Base-by-base conservation (phyloP, 2,888 invertebrate genomes). In the Phyllotreta cruciferae region DNA sequence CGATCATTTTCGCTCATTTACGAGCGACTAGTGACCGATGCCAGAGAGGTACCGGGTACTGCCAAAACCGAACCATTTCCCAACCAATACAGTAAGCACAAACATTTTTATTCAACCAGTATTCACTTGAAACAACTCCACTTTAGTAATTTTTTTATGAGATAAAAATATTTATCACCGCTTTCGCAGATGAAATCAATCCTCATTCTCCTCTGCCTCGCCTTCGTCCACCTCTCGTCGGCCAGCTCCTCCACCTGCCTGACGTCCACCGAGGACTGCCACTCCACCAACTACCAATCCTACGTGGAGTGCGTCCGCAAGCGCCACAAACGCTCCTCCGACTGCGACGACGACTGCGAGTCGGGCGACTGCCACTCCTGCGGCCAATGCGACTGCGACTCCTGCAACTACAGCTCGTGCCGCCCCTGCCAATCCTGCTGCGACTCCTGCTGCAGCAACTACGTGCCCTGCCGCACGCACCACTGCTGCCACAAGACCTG, bases 401-500 rank as follows among this genome's bases (percentile, higher is more conserved):
- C 76, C 37, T 80, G 76, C 47, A 68, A 63, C 37, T 75, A 72
- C 63, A 71, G 57, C 49, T 60, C 52, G 41, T 70, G 69, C 39
- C 54, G 69, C 34, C 56, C 67, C 6, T 77, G 77, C 53, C 64
- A 68, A 34, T 54, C 57, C 10, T 77, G 76, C 57, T 78, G 78
- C 63, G 70, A 66, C 56, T 68, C 71, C 5, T 75, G 76, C 68
- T 74, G 74, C 60, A 66, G 67, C 34, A 67, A 71, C 57, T 73
- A 69, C 62, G 63, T 68, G 14, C 65, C 71, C 5, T 80, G 80
- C 64, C 67, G 66, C n/a, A 76, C 75, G 1, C 73, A 73, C 42
- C 75, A 77, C 41, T 82, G 81, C 57, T 82, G 81, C 64, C 79
- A 81, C 64, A 77, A 76, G 65, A 78, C 77, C 3, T 82, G 81